Base-by-base conservation (phyloP, 2,113 vertebrate species). In the Hemibagrus wyckioides region DNA sequence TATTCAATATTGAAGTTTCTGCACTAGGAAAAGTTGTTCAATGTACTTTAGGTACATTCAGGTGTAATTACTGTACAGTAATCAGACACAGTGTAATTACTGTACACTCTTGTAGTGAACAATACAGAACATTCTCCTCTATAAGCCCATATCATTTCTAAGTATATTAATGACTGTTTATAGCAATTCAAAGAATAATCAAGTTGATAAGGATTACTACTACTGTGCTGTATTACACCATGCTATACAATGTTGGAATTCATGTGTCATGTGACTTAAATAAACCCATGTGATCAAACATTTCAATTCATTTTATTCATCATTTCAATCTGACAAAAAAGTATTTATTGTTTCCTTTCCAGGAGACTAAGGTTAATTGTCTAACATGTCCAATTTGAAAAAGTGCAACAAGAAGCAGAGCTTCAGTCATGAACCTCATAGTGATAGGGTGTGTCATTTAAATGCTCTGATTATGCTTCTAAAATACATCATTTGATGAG, bases 101-200 rank as follows among this genome's bases (percentile, higher is more conserved):
- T 54, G 76, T 54, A 54, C 23, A 73, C 19, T 44, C 36, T 73
- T 73, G 36, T 10, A 73, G 21, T 41, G 69, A 73, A 73, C 69
- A 76, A n/a, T n/a, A 25, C 21, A 73, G 36, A 73, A 1, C 3
- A 6, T 75, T 76, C 11, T 28, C 10, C 73, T 50, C 4, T 13
- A 50, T 48, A 48, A 14, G 21, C 71, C 71, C 41, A 75, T 17
- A 67, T 67, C 4, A 67, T 67, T 75, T 75, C 4, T 13, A 28
- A 44, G 41, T 48, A 48, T 48, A 50, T 50, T 73, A n/a, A 59
- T 57, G 67, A 48, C 57, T 63, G 73, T 79, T 85, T 59, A 36
- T 14, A 63, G 71, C 56, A n/a, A 44, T n/a, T 76, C 30, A 54
- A 28, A 0, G 14, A 84, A 75, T 57, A 41, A 1, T 19, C 39